Evolutionary conservation across 2,113 vertebrate genomes (phyloP), one percentile per base, ranked within the genome.

Genomic region (Embiotoca jacksoni): DNA sequence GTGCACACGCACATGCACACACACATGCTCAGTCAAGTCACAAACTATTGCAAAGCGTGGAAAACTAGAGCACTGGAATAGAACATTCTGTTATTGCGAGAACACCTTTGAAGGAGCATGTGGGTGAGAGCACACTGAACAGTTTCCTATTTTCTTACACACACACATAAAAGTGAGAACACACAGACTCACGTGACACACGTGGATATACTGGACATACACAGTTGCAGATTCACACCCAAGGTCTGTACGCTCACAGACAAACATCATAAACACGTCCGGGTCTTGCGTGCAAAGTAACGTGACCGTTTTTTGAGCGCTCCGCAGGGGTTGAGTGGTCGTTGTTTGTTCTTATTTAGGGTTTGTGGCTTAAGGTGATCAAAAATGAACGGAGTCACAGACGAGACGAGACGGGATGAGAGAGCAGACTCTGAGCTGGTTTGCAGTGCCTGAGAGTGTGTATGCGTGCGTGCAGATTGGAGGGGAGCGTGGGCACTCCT

Each of bases 81-180:
- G 89, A 92, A 94, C 92, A 91, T 92, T 90, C 72, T 89, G 89
- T 92, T 92, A 88, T 79, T 91, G 78, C 41, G 75, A 81, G 71
- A 90, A 86, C 73, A 75, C 66, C 88, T 91, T 77, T 77, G 35
- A 89, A 55, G 82, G 87, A 78, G 87, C 77, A 85, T 69, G 78
- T 78, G 68, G 64, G 77, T 73, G 64, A 86, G 82, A 87, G 70
- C 79, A 74, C 65, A 57, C 53, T 36, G 74, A 83, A 81, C 78
- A 64, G 49, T 78, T 85, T 75, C 54, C 49, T 58, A 50, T 74
- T 82, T 75, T 68, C 44, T 49, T n/a, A 55, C 68, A 70, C 49
- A 67, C 49, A 67, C 44, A 56, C 62, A 71, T 15, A 32, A 30
- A 81, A 3, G 54, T 68, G 23, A 55, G 14, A 13, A 31, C 30